Evolutionary conservation across 2,113 vertebrate species (phyloP), one percentile per base, ranked within the genome.

Genomic region (Psettodes erumei): DNA sequence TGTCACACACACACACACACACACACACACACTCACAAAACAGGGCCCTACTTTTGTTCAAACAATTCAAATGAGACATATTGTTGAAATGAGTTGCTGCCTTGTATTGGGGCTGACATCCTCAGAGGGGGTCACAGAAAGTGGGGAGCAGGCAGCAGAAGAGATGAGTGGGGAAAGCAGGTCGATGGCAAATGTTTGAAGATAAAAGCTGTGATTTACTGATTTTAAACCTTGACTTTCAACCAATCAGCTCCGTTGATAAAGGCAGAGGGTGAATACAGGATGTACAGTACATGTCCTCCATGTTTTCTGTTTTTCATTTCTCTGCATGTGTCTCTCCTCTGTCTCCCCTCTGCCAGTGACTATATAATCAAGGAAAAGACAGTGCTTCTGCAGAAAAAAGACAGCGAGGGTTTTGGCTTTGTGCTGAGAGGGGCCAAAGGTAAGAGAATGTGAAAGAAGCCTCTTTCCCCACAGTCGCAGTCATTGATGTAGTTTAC

Each of bases 281-380:
- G 19, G 21, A 21, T 54, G 45, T 37, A n/a, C 42, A 32, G 18
- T 40, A 19, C 15, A 32, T 62, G 27, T 38, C 56, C 25, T 63
- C 33, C 32, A 28, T 19, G 30, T 25, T 11, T 50, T 28, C 51
- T 64, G 59, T 75, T 15, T 62, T 45, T 51, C 15, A 45, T 54
- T 50, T 47, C 13, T 7, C 2, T 47, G 30, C 27, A 32, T 78
- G 1, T 40, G 10, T 47, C 7, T 64, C 9, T 45, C 25, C 51
- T 81, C 19, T 63, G 4, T 70, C 25, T 69, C 28, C 0, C 74
- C 55, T 74, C 19, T 61, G 48, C 10, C 68, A 97, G 96, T 90
- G 96, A 97, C 94, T 98, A 97, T 89, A 96, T 98, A 90, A 97
- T 98, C 86, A 97, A 97, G 88, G 96, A 98, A 93, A 98, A 98